Percentiles rank a stretch among this genome's conserved stretches.
These are phyloP conservation scores for Harpegnathos saltator DNA, from an alignment of 1,140 invertebrate species.

Conservation along the genomic window DNA sequence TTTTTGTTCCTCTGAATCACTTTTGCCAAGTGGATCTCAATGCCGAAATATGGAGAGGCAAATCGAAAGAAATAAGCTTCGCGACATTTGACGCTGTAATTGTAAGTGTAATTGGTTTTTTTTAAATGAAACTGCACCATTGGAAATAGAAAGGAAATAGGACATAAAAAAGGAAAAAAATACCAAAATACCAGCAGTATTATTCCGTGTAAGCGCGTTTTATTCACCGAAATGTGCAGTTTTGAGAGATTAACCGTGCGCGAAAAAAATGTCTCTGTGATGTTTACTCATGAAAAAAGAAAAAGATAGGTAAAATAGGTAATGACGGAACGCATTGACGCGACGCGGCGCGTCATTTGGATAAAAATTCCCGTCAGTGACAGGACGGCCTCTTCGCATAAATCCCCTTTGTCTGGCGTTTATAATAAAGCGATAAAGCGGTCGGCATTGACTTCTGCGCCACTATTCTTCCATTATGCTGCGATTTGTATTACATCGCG, in stretches of 20 bases:
- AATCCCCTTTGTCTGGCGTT: constrained; percentile 50
- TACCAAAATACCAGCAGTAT: background rate
- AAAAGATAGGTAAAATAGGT: background rate
- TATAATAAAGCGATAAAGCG: constrained; percentile 60
- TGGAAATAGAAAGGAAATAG: background rate
- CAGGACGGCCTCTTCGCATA: constrained; percentile 29
- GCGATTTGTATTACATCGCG: constrained; percentile 57
- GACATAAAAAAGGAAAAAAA: background rate
- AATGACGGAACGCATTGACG: constrained; percentile 11
- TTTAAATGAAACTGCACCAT: background rate
- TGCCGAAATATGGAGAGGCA: background rate
- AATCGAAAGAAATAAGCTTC: background rate
- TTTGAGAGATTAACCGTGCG: constrained; percentile 10
- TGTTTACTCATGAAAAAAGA: background rate
- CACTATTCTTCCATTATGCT: constrained; percentile 56
- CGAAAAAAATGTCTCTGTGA: background rate
- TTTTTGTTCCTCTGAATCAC: background rate
- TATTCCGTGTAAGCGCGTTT: background rate
- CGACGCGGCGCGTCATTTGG: constrained; percentile 37
- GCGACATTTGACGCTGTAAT: too few relatives aligned
- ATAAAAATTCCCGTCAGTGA: constrained; percentile 48
- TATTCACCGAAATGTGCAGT: background rate
- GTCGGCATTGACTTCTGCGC: constrained; percentile 43
- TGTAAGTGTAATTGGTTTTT: too few relatives aligned
- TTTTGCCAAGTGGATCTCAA: background rate